Conservation (phyloP, 2,113 vertebrate genomes). For the Zootoca vivipara region DNA sequence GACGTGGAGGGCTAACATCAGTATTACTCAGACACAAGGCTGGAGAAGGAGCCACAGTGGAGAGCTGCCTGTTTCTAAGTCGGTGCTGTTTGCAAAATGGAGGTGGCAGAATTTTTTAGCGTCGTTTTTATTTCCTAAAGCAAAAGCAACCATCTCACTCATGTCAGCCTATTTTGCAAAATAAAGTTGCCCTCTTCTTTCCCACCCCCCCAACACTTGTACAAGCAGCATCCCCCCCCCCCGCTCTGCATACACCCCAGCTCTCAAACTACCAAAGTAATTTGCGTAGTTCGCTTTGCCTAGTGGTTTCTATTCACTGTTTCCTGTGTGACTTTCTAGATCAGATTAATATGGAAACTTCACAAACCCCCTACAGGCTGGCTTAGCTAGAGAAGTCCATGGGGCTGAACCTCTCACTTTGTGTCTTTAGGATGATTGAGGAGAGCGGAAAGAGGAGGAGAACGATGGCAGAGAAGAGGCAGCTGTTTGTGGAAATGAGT, state of each 20-base stretch:
- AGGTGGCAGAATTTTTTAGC: neutral
- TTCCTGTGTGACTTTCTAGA: neutral
- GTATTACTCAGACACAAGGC: neutral
- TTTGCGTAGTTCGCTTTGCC: neutral
- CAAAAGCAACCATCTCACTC: neutral
- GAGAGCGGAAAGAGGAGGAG: constrained; percentile 94
- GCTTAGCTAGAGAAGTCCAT: neutral
- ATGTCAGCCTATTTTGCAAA: neutral
- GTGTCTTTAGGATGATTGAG: constrained; percentile 93
- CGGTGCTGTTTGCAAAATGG: neutral
- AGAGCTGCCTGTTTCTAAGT: neutral
- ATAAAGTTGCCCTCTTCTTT: neutral
- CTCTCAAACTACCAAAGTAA: neutral
- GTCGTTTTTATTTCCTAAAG: neutral
- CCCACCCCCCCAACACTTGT: neutral
- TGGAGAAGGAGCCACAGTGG: neutral
- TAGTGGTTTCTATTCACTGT: neutral
- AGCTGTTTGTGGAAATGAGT: constrained; percentile 99
- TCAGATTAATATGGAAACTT: rapidly evolving
- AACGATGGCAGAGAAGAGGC: constrained; percentile 97
- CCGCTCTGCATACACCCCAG: neutral
- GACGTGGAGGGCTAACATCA: too few species aligned
- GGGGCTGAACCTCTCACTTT: constrained; percentile 23
- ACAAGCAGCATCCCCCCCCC: too few species aligned
- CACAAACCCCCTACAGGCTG: neutral